Conservation (phyloP, 2,797 vertebrate species). For the Triplophysa yarkandensis region DNA sequence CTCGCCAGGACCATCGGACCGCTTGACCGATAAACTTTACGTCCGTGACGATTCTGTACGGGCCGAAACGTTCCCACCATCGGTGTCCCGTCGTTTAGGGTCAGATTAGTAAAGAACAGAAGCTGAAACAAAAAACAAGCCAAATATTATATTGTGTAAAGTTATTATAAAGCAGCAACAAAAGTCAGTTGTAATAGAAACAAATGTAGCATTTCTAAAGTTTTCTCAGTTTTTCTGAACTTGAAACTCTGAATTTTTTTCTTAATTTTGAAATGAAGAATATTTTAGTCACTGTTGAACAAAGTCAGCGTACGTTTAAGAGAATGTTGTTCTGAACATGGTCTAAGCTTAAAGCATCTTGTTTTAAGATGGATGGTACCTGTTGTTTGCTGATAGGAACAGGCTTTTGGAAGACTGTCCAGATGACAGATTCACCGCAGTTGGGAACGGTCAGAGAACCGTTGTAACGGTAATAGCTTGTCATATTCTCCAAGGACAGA, state of each 20-base stretch:
- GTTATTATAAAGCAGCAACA: background rate
- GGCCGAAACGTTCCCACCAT: constrained; percentile 85
- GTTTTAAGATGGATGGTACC: constrained; percentile 66
- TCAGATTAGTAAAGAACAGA: constrained; percentile 69
- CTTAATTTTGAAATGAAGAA: background rate
- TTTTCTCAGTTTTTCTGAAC: background rate
- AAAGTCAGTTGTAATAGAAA: background rate
- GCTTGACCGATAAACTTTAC: constrained; percentile 75
- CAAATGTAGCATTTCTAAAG: background rate
- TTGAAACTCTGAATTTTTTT: background rate
- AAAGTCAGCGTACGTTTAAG: too few relatives aligned
- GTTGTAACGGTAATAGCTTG: constrained; percentile 81
- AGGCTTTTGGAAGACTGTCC: constrained; percentile 84
- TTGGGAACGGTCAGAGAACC: constrained; percentile 90
- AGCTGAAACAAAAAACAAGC: constrained; percentile 74
- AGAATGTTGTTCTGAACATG: background rate
- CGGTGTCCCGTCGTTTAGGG: constrained; percentile 55
- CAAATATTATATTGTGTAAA: background rate
- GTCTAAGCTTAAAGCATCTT: background rate
- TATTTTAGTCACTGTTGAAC: too few relatives aligned
- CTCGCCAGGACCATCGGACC: constrained; percentile 61
- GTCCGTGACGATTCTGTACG: constrained; percentile 68
- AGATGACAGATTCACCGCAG: constrained; percentile 81
- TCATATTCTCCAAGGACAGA: constrained; percentile 71
- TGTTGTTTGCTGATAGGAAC: constrained; percentile 75